Evolutionary conservation across 2,113 vertebrate species (phyloP).

Genomic region (Osmerus eperlanus): DNA sequence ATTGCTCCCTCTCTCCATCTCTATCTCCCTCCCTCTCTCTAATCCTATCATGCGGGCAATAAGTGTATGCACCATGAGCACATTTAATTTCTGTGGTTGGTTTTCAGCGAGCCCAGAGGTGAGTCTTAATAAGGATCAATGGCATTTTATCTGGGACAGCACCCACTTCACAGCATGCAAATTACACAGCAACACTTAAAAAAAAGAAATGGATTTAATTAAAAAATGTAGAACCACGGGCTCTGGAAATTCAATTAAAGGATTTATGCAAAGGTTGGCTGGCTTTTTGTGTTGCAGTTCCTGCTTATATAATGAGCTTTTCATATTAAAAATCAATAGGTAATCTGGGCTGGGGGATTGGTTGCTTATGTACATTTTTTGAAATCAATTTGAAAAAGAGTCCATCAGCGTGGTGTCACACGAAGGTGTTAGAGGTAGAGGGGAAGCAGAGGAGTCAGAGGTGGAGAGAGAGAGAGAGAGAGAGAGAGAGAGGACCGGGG

Average conservation of each 20-base stretch:
- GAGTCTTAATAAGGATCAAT: constrained; percentile 99
- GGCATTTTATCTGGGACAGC: constrained; percentile 99
- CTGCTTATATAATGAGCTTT: constrained; percentile 99
- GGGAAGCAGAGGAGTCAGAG: constrained; percentile 9
- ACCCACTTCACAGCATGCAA: constrained; percentile 99
- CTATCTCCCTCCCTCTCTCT: constrained; percentile 62
- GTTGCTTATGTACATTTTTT: constrained; percentile 99
- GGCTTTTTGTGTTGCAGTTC: constrained; percentile 99
- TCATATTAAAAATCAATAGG: constrained; percentile 99
- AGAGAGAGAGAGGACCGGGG: background rate
- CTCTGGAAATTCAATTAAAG: constrained; percentile 99
- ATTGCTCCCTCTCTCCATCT: constrained; percentile 21
- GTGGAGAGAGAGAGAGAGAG: background rate
- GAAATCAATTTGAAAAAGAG: constrained; percentile 99
- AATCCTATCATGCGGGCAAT: constrained; percentile 97
- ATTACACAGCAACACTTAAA: constrained; percentile 99
- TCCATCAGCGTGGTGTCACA: constrained; percentile 95
- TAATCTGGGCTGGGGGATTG: constrained; percentile 99
- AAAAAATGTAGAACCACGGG: constrained; percentile 99
- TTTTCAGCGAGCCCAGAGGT: constrained; percentile 99
- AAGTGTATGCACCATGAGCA: constrained; percentile 99
- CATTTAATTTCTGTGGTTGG: constrained; percentile 98
- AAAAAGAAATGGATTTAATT: constrained; percentile 99
- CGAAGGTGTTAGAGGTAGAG: constrained; percentile 71
- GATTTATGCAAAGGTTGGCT: constrained; percentile 99